phyloP scores from a whole-genome alignment of 1,140 invertebrate genomes.

The Musca vetustissima region DNA sequence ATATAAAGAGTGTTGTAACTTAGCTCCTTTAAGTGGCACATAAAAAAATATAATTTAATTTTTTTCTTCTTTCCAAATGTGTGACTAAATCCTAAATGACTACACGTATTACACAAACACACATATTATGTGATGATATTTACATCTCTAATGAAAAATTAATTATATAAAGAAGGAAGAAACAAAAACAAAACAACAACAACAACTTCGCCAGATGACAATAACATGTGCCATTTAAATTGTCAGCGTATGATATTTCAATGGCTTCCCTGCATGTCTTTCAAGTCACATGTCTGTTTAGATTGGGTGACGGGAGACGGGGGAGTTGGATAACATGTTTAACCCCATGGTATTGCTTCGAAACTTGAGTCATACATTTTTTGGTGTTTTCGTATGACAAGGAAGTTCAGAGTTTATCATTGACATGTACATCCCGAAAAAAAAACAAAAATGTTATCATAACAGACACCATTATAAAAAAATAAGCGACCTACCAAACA shows the following conservation, averaged over 20 bases:
- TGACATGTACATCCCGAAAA: background rate
- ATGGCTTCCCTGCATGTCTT: background rate
- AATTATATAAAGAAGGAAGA: background rate
- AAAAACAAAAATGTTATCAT: background rate
- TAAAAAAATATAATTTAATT: no score
- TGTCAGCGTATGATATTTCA: background rate
- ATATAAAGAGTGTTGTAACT: no score
- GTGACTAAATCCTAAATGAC: no score
- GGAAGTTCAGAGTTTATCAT: slow-evolving; percentile 21
- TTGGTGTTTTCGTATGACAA: background rate
- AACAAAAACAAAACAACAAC: no score
- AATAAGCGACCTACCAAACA: background rate
- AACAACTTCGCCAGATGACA: background rate
- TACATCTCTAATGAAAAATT: slow-evolving; percentile 6
- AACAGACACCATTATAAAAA: background rate
- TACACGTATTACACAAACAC: no score
- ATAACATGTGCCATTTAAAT: background rate
- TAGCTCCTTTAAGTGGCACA: no score
- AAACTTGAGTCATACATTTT: background rate
- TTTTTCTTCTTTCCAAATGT: no score
- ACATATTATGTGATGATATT: no score
- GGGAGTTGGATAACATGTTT: background rate
- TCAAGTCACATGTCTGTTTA: background rate
- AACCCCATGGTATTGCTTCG: no score
- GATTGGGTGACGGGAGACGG: background rate